A percentile compares a stretch with the other conserved stretches of the same genome.
These are phyloP conservation scores for Pristionchus exspectatus DNA, from an alignment of 2,888 invertebrate species.

Conservation along the genomic window DNA sequence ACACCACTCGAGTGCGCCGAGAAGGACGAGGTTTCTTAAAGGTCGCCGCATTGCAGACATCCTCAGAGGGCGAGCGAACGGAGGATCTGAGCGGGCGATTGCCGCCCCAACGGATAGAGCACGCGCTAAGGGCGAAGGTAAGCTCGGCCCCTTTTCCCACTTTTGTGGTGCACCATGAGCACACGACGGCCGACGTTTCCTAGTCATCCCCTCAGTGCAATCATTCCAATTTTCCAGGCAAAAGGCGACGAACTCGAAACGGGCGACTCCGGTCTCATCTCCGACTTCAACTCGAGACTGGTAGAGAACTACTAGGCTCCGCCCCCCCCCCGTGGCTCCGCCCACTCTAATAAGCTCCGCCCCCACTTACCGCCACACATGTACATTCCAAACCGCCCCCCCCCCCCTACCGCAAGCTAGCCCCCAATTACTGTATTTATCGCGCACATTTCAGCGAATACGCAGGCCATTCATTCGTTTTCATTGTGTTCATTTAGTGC, in stretches of 20 bases:
- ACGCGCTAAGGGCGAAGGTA: constrained; percentile 38
- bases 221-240: not conserved
- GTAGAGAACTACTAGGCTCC: constrained; percentile 51
- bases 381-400: constrained; percentile 12
- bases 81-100: not conserved
- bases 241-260: constrained; percentile 51
- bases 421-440: constrained; percentile 42
- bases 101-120: constrained; percentile 47
- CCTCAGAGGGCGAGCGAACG: constrained; percentile 27
- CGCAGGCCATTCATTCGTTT: not conserved
- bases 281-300: constrained; percentile 50
- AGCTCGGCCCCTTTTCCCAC: not conserved
- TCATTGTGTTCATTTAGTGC: not conserved
- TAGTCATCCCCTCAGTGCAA: not conserved
- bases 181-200: not conserved
- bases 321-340: constrained; percentile 25
- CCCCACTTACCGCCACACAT: not conserved
- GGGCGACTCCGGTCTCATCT: constrained; percentile 52
- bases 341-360: constrained; percentile 20
- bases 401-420: not conserved
- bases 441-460: constrained; percentile 32
- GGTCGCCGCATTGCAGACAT: constrained; percentile 30
- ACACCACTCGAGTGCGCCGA: not conserved
- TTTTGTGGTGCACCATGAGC: no score
- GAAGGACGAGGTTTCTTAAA: not conserved